These are phyloP conservation scores for Hydrophis major DNA, from an alignment of 2,797 vertebrate species.

Conservation along the genomic window DNA sequence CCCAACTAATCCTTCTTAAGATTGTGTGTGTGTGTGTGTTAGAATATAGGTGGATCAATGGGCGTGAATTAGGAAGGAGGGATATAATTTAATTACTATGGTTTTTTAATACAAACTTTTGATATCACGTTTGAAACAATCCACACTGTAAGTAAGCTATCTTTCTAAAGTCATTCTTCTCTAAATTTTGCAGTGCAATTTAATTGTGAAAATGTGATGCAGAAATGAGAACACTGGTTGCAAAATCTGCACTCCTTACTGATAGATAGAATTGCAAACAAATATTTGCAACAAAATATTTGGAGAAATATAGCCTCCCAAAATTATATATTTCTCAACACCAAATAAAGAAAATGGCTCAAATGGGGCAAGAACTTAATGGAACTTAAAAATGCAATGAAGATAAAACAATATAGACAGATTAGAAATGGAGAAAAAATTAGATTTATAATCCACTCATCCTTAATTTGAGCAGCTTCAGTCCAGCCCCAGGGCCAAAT, in stretches of 20 bases:
- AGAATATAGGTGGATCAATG: not conserved
- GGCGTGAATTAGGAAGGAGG: not conserved
- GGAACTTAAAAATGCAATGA: not conserved
- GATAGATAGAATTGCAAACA: not conserved
- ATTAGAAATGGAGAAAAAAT: not conserved
- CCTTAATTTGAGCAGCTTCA: not conserved
- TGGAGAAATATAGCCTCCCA: not conserved
- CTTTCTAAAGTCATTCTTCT: not conserved
- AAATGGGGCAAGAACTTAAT: not conserved
- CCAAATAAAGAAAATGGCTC: not conserved
- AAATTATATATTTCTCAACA: not conserved
- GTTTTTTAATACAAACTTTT: not conserved
- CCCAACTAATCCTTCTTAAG: not conserved
- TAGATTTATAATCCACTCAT: not conserved
- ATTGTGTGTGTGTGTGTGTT: not conserved
- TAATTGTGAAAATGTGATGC: not conserved
- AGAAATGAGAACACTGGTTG: not conserved
- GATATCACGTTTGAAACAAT: not conserved
- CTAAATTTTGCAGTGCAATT: not conserved
- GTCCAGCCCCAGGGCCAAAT: too few species aligned
- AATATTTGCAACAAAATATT: not conserved
- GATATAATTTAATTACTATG: not conserved
- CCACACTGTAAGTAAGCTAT: not conserved
- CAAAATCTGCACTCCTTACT: not conserved
- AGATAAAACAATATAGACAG: not conserved